Percentiles rank a stretch among this genome's conserved stretches.
Evolutionary conservation across 2,113 vertebrate genomes (phyloP).

Genomic region (Platichthys stellatus): DNA sequence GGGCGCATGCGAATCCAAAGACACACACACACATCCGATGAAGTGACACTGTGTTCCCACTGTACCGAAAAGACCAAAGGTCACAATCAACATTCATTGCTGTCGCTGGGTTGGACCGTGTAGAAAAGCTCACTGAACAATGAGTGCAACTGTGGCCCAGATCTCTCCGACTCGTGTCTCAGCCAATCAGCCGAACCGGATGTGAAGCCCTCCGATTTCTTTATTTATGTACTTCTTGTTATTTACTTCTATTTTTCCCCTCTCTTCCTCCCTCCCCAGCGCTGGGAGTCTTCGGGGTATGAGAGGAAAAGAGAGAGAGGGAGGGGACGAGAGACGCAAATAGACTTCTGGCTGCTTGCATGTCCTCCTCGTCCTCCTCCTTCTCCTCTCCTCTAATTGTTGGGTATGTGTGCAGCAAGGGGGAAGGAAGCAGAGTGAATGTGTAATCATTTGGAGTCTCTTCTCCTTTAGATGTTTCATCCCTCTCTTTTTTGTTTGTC

Average conservation of each 20-base stretch:
- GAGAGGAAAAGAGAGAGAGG: conserved; percentile 30
- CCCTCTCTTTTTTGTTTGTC: conserved; percentile 82
- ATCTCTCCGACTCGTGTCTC: conserved; percentile 75
- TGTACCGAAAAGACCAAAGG: conserved; percentile 85
- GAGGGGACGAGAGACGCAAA: conserved; percentile 70
- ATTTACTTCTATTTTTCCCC: conserved; percentile 71
- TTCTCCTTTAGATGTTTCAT: conserved; percentile 81
- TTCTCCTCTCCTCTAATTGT: conserved; percentile 81
- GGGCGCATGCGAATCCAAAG: conserved; percentile 47
- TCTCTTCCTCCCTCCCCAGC: conserved; percentile 51
- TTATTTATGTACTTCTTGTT: conserved; percentile 75
- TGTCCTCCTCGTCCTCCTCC: conserved; percentile 70
- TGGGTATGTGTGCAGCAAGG: conserved; percentile 81
- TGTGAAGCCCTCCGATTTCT: conserved; percentile 64
- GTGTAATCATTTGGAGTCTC: conserved; percentile 86
- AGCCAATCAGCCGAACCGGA: conserved; percentile 70
- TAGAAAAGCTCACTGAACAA: conserved; percentile 99
- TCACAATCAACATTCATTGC: conserved; percentile 99
- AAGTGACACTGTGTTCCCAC: conserved; percentile 66
- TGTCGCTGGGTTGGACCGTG: conserved; percentile 99
- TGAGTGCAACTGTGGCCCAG: conserved; percentile 99
- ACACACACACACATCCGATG: conserved; percentile 13
- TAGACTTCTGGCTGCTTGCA: conserved; percentile 78
- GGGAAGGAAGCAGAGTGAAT: conserved; percentile 84
- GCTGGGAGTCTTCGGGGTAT: conserved; percentile 69